Base-by-base conservation (phyloP, 2,797 vertebrate genomes). In the Falco berigora region DNA sequence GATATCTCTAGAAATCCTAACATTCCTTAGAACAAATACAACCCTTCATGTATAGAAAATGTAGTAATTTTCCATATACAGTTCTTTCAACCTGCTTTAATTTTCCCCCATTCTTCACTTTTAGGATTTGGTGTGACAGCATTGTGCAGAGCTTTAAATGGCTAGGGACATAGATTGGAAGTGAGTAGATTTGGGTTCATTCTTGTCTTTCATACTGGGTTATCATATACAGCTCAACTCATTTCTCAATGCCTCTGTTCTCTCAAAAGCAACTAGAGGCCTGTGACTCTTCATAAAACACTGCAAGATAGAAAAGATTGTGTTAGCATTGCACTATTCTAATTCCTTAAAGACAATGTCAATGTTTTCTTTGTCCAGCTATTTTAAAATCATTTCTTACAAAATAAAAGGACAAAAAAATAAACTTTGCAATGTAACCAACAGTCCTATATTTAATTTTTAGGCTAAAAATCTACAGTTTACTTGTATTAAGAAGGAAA, bases 1-100 rank as follows among this genome's bases (percentile, higher is more conserved):
- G 74, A 9, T 56, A 50, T 24, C 5, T 67, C 74, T 68, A 14
- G 44, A 12, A 6, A 14, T 55, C 28, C 28, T 50, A 58, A 36
- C 12, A 62, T 22, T 27, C 28, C 50, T 69, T 36, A 36, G 38
- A 61, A 61, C 25, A 75, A 87, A n/a, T 32, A 10, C 2, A 77
- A 18, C 6, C 8, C 68, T 15, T 73, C 40, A 36, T 5, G 27
- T 15, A 21, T 2, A 49, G 59, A 76, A 83, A 86, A 86, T 10
- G 4, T 36, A 11, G 3, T 55, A 5, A 25, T 80, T 58, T 86
- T 62, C 40, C 8, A 2, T 34, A 36, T 17, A 17, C 0, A 1
- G 3, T 67, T 71, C 34, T 72, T 71, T 27, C 32, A n/a, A 61
- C 24, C 23, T 47, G 34, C 34, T 68, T 78, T 72, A 6, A 9